Conservation (phyloP, 2,797 vertebrate species). For the Rhinogobio ventralis region DNA sequence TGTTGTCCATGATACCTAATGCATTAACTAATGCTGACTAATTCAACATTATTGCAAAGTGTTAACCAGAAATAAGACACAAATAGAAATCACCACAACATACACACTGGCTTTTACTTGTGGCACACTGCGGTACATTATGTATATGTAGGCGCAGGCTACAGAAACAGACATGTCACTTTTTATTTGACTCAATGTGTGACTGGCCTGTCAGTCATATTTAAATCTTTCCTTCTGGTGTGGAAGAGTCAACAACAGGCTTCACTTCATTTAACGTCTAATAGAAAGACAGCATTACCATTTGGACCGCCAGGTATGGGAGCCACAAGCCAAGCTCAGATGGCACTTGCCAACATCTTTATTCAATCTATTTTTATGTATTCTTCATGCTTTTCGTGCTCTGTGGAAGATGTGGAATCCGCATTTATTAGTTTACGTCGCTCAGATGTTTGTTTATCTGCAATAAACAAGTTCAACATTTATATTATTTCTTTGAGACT, state of each 20-base stretch:
- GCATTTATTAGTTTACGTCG: not conserved
- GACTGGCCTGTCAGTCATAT: conserved; percentile 74
- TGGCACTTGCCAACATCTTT: conserved; percentile 4
- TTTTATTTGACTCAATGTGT: conserved; percentile 78
- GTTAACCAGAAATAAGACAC: not conserved
- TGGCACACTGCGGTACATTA: not conserved
- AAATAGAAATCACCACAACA: conserved; percentile 5
- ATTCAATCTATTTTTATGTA: conserved; percentile 43
- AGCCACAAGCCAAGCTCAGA: conserved; percentile 19
- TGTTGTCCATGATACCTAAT: not conserved
- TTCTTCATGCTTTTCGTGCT: conserved; percentile 32
- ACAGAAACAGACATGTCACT: conserved; percentile 81
- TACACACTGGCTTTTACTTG: not conserved
- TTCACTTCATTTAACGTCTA: conserved; percentile 38
- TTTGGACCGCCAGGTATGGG: conserved; percentile 28
- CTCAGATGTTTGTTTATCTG: not conserved
- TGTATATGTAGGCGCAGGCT: conserved; percentile 70
- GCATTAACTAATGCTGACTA: not conserved
- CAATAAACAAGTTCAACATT: conserved; percentile 21
- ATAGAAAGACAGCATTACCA: conserved; percentile 42
- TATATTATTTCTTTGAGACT: conserved; percentile 2
- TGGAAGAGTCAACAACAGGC: conserved; percentile 25
- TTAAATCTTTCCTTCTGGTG: conserved; percentile 64
- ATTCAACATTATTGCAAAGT: not conserved
- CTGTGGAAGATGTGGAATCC: not conserved